Evolutionary conservation across 2,797 vertebrate genomes (phyloP), one percentile per base, ranked within the genome.

Genomic region (Rhynchonycteris naso): DNA sequence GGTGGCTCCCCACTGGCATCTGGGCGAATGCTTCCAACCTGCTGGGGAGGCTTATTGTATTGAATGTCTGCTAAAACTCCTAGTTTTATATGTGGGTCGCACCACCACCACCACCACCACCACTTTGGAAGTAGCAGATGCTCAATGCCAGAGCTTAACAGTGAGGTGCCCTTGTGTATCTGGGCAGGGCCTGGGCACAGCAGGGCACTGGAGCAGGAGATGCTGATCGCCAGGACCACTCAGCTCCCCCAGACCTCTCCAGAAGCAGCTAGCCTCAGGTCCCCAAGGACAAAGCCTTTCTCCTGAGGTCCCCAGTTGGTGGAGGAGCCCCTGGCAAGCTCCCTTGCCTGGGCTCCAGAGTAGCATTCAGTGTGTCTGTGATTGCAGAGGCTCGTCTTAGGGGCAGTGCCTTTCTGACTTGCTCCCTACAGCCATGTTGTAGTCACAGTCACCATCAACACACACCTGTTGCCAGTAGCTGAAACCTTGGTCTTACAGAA

Each of bases 311-410:
- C 24, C 12, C 33, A 3, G 28, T 13, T 58, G 13, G 8, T 19
- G 38, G 7, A 35, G 61, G 38, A 33, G 61, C 19, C 59, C 30
- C 24, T 16, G 24, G 76, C 26, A 14, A 28, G 69, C 61, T 14
- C 5, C 47, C 38, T 7, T 24, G 43, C 47, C 15, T 8, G 1
- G 33, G 26, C 33, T 38, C 35, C 35, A 26, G 72, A 1, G 26
- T 18, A 16, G 71, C 59, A 5, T 13, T 16, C 2, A 0, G 43
- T 0, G 0, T 0, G 11, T 19, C 35, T 0, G 3, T 43, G 59
- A 14, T 1, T 14, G 13, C 38, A 1, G 50, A 81, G 88, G 26
- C n/a, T 26, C 19, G 5, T 14, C 15, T 61, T 0, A 9, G 83
- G 56, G 15, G 47, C 35, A 15, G 35, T 12, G 13, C 8, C 38